Evolutionary conservation across 2,888 invertebrate species (phyloP).

Genomic region (Euplagia quadripunctaria): DNA sequence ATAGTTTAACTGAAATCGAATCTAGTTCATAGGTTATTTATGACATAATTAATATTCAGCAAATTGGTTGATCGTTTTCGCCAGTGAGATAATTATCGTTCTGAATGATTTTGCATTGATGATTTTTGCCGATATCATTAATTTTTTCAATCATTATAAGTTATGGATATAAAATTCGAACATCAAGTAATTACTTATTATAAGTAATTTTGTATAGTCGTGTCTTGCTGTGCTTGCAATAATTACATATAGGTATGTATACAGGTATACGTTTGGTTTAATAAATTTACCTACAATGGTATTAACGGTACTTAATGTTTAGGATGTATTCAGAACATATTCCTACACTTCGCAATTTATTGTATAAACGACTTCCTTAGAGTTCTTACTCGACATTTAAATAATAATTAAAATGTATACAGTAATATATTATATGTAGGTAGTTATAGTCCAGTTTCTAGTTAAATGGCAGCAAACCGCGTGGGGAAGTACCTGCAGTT

Average conservation of each 20-base stretch:
- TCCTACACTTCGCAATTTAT: slow-evolving; percentile 3
- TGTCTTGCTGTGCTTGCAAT: too few species aligned
- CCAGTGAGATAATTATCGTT: slow-evolving; percentile 3
- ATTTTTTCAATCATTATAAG: not conserved
- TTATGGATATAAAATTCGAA: slow-evolving; percentile 4
- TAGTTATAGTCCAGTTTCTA: too few species aligned
- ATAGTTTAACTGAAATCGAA: slow-evolving; percentile 6
- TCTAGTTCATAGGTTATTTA: not conserved
- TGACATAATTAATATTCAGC: not conserved
- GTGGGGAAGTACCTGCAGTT: too few species aligned
- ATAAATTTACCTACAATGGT: too few species aligned
- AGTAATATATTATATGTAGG: too few species aligned
- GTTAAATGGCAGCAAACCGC: too few species aligned
- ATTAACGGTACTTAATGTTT: too few species aligned
- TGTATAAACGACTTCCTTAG: not conserved
- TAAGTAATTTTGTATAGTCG: not conserved
- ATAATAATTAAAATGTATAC: too few species aligned
- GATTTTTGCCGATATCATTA: slow-evolving; percentile 5
- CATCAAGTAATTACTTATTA: not conserved
- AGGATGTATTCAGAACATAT: not conserved
- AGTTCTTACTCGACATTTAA: too few species aligned
- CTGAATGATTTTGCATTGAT: slow-evolving; percentile 5
- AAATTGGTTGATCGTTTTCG: not conserved
- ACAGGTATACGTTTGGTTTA: too few species aligned
- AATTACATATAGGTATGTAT: too few species aligned